Evolutionary conservation across 2,888 invertebrate genomes (phyloP), one percentile per base, ranked within the genome.

Genomic region (Aleiodes alternator): DNA sequence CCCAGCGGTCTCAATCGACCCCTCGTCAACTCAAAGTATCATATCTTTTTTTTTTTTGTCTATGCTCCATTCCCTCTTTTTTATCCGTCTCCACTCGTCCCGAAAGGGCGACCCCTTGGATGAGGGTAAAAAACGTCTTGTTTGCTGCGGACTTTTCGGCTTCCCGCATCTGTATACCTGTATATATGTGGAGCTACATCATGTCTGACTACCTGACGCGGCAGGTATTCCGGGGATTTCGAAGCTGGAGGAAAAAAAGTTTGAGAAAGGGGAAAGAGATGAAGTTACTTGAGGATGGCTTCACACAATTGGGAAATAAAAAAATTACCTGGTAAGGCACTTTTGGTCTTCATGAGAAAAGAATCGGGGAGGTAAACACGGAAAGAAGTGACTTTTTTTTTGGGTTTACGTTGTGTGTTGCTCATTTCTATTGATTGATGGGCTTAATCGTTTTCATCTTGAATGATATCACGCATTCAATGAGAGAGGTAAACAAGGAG

Each of bases 111-210:
- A 29, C 51, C 43, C 55, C 70, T 66, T 14, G 48, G 23, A 50
- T 55, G 61, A 56, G 55, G 73, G 74, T 66, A 72, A 76, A 78
- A 77, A 73, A 68, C 59, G 72, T 73, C 73, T 74, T 80, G 75
- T 80, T 81, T 77, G 78, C 71, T 70, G 48, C 64, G 72, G 75
- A 79, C 76, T 79, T 81, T 64, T 73, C 73, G 75, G 72, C 78
- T 79, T 78, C 53, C 64, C 55, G 66, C 53, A 70, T 38, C 68
- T 75, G 34, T n/a, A 51, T 29, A n/a, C 14, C 14, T 55, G 55
- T 34, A 34, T 34, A 34, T 23, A 23, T 69, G 8, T 43, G 57
- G 51, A 53, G n/a, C 23, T 43, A 43, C 43, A 43, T 43, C 48
- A 71, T 75, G 34, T 48, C 8, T 53, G 9, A 64, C 75, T 78